Percentiles rank a stretch among this genome's conserved stretches.
phyloP scores from a whole-genome alignment of 2,797 vertebrate genomes.

The Xerus rutilus region DNA sequence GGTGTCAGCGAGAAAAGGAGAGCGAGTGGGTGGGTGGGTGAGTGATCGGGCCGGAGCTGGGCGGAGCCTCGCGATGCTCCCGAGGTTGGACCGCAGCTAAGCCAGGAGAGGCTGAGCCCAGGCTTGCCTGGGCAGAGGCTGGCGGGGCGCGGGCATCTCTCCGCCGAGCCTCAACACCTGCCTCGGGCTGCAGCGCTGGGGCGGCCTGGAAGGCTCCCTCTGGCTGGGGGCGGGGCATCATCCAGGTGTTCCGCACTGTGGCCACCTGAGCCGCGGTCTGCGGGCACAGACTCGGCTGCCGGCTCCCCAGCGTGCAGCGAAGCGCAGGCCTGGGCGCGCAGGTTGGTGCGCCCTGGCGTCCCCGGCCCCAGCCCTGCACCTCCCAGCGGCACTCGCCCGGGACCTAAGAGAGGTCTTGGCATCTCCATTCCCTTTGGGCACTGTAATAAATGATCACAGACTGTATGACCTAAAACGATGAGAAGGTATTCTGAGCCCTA shows the following conservation, averaged over 20 bases:
- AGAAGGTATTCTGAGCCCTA: background rate
- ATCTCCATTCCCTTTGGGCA: too few relatives aligned
- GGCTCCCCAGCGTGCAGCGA: background rate
- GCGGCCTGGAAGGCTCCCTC: too few relatives aligned
- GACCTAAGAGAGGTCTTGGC: background rate
- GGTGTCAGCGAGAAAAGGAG: background rate
- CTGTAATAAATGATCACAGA: background rate
- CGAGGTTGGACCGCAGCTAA: background rate
- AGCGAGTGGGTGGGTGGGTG: background rate
- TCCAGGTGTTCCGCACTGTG: background rate
- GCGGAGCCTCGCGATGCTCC: background rate
- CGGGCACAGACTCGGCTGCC: background rate
- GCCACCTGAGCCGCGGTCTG: fast-evolving
- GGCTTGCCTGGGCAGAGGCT: background rate
- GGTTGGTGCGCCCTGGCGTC: too few relatives aligned
- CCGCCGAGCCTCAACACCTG: background rate
- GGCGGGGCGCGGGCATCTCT: background rate
- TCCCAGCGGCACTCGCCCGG: too few relatives aligned
- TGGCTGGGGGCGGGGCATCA: too few relatives aligned
- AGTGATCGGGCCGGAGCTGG: background rate
- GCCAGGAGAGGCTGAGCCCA: background rate
- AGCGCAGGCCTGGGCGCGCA: too few relatives aligned
- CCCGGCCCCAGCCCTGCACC: too few relatives aligned
- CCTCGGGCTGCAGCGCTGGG: background rate
- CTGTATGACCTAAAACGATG: background rate